Evolutionary conservation across 2,113 vertebrate genomes (phyloP).

Genomic region (Phocoena phocoena): DNA sequence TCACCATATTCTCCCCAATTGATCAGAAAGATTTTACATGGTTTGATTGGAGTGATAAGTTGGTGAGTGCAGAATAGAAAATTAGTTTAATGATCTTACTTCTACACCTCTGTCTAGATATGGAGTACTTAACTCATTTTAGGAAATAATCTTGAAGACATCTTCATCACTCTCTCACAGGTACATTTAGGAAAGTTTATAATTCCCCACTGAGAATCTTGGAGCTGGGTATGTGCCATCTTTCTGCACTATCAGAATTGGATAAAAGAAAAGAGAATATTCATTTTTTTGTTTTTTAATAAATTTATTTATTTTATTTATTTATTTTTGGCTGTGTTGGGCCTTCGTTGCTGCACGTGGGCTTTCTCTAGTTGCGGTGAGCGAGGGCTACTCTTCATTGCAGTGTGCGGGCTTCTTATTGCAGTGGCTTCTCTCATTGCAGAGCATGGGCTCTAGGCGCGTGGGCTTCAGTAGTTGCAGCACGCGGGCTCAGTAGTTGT

Average conservation of each 20-base stretch:
- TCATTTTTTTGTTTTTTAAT: constrained; percentile 50
- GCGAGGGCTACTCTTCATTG: no score
- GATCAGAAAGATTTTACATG: background rate
- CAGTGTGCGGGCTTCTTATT: no score
- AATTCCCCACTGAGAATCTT: constrained; percentile 74
- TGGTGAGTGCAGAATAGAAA: background rate
- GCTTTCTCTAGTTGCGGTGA: no score
- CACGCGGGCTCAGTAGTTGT: no score
- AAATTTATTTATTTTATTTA: no score
- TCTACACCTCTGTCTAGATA: constrained; percentile 54
- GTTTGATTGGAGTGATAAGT: background rate
- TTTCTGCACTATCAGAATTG: constrained; percentile 65
- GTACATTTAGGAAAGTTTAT: constrained; percentile 73
- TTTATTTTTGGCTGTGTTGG: no score
- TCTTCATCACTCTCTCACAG: constrained; percentile 75
- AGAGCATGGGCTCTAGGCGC: no score
- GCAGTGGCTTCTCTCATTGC: no score
- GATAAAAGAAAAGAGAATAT: constrained; percentile 71
- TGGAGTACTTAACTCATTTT: constrained; percentile 53
- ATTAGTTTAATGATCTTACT: constrained; percentile 62
- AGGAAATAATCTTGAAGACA: constrained; percentile 68
- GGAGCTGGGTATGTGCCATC: constrained; percentile 46
- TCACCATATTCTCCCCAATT: background rate
- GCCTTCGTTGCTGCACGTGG: no score
- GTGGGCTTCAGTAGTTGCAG: no score